A percentile compares a stretch with the other conserved stretches of the same genome.
These are phyloP conservation scores for Perdix hodgsoniae DNA, from an alignment of 2,797 vertebrate species.

Conservation along the genomic window DNA sequence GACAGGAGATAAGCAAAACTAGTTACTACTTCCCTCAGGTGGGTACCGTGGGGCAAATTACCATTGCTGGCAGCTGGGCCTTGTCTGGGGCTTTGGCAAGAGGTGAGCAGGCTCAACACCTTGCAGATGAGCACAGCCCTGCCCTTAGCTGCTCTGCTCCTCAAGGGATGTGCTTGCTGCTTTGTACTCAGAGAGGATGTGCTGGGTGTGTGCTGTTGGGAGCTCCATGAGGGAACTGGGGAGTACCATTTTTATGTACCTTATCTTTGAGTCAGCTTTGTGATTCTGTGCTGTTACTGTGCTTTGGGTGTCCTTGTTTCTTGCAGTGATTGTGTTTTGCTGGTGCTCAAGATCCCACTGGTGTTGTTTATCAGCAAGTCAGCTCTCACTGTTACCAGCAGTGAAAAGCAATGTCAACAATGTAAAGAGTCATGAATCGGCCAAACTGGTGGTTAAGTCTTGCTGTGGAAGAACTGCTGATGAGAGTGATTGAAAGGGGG, in stretches of 20 bases:
- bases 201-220: not conserved
- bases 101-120: not conserved
- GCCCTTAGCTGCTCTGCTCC: rapidly evolving
- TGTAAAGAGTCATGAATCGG: not conserved
- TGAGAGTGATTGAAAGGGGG: not conserved
- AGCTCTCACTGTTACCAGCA: not conserved
- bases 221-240: not conserved
- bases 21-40: not conserved
- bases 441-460: not conserved
- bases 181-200: rapidly evolving
- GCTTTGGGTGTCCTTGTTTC: not conserved
- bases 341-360: not conserved
- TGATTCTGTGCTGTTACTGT: rapidly evolving
- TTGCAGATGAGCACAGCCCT: not conserved
- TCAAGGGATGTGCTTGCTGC: not conserved
- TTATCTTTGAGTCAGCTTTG: not conserved
- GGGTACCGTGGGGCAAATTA: not conserved
- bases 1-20: not conserved
- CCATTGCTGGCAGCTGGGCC: not conserved
- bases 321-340: not conserved
- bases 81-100: not conserved
- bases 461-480: not conserved
- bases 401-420: not conserved
- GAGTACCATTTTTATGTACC: not conserved
- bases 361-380: not conserved